These are phyloP conservation scores for Pelecanus crispus DNA, from an alignment of 2,113 vertebrate species.

Conservation along the genomic window DNA sequence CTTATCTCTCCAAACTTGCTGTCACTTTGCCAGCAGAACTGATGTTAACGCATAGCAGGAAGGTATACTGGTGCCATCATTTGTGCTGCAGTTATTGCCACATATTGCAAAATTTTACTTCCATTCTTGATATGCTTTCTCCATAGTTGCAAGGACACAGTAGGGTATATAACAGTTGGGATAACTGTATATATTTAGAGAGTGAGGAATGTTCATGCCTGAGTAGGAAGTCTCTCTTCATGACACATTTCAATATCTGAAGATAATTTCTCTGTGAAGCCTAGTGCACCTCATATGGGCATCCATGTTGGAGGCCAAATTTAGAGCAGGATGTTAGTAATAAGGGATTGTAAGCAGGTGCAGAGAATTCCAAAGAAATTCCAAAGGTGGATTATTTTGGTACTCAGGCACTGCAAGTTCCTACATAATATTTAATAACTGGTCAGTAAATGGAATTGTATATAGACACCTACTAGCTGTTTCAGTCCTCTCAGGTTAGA, in stretches of 20 bases:
- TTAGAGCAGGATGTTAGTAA: neutral
- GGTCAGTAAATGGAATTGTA: neutral
- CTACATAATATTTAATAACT: neutral
- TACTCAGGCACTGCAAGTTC: neutral
- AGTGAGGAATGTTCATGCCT: neutral
- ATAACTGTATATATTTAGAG: neutral
- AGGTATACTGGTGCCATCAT: neutral
- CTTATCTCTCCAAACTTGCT: neutral
- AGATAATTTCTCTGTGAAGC: neutral
- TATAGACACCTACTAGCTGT: neutral
- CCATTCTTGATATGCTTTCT: neutral
- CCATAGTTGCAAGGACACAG: neutral
- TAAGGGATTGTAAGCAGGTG: neutral
- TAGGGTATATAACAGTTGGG: neutral
- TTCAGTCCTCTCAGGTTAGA: neutral
- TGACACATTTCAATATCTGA: neutral
- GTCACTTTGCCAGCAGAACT: neutral
- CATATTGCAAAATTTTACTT: neutral
- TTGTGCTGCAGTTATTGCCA: neutral
- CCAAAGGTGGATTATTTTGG: neutral
- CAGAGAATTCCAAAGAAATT: neutral
- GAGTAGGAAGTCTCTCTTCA: neutral
- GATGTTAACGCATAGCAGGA: neutral
- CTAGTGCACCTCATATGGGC: neutral
- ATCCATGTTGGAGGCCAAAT: neutral